These are phyloP conservation scores for Melieria picta DNA, from an alignment of 2,888 invertebrate species.

Conservation along the genomic window DNA sequence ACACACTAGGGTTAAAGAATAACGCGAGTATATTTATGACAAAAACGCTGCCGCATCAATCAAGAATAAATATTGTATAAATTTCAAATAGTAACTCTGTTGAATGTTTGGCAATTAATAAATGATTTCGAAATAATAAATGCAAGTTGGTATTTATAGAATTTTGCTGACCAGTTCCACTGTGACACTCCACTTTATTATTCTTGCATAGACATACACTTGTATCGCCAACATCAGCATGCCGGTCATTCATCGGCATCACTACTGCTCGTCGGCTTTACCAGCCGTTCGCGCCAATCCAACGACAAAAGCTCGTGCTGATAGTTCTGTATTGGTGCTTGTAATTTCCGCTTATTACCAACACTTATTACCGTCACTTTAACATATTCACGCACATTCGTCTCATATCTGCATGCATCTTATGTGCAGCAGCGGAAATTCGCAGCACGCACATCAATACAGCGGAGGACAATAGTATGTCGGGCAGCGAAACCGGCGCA, in stretches of 20 bases:
- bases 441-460: conserved; percentile 15
- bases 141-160: no score
- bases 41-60: no score
- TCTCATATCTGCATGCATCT: not conserved
- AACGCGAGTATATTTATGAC: no score
- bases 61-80: no score
- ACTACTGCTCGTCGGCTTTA: not conserved
- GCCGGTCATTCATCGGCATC: conserved; percentile 5
- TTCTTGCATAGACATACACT: conserved; percentile 8
- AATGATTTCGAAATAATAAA: no score
- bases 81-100: no score
- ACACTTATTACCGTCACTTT: conserved; percentile 23
- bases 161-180: no score
- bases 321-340: not conserved
- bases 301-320: not conserved
- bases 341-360: conserved; percentile 21
- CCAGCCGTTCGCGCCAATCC: not conserved
- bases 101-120: no score
- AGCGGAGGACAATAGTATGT: not conserved
- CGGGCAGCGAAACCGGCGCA: not conserved
- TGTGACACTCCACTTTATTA: conserved; percentile 3
- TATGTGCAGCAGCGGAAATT: not conserved
- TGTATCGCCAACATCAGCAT: not conserved
- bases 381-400: conserved; percentile 17
- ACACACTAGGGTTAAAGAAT: no score